phyloP scores from a whole-genome alignment of 1,140 invertebrate genomes.

The Meloidogyne floridensis region DNA sequence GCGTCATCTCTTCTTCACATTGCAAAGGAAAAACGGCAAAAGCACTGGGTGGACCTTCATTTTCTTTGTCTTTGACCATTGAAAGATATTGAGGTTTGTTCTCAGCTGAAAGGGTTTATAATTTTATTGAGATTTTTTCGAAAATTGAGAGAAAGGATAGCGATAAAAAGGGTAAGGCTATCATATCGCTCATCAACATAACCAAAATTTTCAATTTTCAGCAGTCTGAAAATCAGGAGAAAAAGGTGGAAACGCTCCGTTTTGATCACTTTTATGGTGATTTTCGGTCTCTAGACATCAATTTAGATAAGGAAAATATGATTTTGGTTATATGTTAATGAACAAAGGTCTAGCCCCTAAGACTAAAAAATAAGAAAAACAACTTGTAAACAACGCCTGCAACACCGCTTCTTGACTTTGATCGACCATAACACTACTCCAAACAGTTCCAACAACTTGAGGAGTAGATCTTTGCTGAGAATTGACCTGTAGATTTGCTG shows the following conservation, averaged over 20 bases:
- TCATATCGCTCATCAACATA: too few species aligned
- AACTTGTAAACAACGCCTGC: constrained; percentile 34
- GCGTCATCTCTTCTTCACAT: constrained; percentile 26
- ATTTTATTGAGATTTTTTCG: not conserved
- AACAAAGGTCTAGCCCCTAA: not conserved
- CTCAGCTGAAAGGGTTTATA: constrained; percentile 15
- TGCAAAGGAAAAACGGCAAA: constrained; percentile 34
- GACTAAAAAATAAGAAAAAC: not conserved
- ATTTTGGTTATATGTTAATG: not conserved
- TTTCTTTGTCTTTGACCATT: constrained; percentile 10
- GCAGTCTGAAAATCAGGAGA: too few species aligned
- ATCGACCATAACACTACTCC: constrained; percentile 39
- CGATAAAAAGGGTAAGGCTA: too few species aligned
- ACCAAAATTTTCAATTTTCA: too few species aligned
- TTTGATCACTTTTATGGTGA: too few species aligned
- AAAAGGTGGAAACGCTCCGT: too few species aligned
- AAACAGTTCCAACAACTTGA: constrained; percentile 44
- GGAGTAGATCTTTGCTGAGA: constrained; percentile 11
- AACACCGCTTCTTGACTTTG: constrained; percentile 34
- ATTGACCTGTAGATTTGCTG: constrained; percentile 34
- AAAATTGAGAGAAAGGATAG: too few species aligned
- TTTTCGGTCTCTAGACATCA: too few species aligned
- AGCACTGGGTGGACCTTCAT: constrained; percentile 30
- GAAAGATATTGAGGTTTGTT: constrained; percentile 35
- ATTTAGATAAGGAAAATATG: not conserved